Conservation (phyloP, 2,113 vertebrate species). For the Semnornis frantzii region DNA sequence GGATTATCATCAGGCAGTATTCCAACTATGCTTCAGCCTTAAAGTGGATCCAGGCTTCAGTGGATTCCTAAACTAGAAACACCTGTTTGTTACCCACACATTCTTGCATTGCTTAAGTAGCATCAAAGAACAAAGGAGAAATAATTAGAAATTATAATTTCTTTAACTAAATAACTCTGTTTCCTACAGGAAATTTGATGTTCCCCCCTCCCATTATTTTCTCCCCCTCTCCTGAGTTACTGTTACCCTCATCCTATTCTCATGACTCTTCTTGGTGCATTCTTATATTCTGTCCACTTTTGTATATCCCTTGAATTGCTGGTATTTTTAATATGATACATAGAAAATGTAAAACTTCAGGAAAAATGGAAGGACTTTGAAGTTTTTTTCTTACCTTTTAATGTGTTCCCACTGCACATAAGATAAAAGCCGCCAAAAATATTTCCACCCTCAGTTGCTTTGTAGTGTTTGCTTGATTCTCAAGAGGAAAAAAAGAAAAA, state of each 20-base stretch:
- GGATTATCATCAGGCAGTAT: not conserved
- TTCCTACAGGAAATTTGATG: not conserved
- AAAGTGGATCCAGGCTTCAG: not conserved
- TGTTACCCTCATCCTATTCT: not conserved
- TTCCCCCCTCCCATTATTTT: too few relatives aligned
- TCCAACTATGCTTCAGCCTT: not conserved
- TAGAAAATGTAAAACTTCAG: not conserved
- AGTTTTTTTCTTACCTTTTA: constrained; percentile 11
- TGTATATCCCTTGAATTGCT: not conserved
- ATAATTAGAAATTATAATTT: fast-evolving
- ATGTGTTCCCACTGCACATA: not conserved
- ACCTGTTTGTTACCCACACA: not conserved
- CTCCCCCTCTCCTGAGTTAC: fast-evolving
- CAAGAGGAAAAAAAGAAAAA: not conserved
- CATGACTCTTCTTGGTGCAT: not conserved
- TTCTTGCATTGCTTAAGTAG: not conserved
- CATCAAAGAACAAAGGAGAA: not conserved
- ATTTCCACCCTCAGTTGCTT: not conserved
- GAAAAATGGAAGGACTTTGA: constrained; percentile 3
- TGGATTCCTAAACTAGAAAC: not conserved
- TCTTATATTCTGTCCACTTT: not conserved
- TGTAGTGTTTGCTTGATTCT: not conserved
- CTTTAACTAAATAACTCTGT: not conserved
- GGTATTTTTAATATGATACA: not conserved
- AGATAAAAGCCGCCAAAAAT: constrained; percentile 42